Base-by-base conservation (phyloP, 2,113 vertebrate genomes). In the Phaethornis superciliosus region DNA sequence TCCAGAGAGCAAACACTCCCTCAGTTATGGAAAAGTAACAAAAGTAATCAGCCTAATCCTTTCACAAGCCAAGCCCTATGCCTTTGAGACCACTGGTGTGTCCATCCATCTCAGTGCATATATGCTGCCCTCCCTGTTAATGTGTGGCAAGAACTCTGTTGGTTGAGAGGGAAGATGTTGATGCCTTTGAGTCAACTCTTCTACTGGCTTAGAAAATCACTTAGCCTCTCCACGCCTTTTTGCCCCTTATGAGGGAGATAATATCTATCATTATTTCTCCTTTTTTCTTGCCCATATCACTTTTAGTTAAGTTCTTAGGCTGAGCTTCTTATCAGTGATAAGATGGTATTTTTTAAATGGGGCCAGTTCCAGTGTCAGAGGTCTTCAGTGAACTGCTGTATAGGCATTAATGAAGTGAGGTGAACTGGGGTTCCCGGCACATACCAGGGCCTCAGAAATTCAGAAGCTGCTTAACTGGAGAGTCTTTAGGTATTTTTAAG, bases 61-160 rank as follows among this genome's bases (percentile, higher is more conserved):
- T 86, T 52, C 64, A 60, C 18, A 71, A 44, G 10, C 2, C 30
- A 47, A 27, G 7, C 7, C 16, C 18, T 10, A 4, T 44, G 15
- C 22, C 35, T 89, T 69, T 27, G 8, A 84, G 16, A 40, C 42
- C n/a, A 78, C 37, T 27, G 15, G 1, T 0, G 0, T 51, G 15
- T 7, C 37, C 10, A 32, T 62, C 22, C 37, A n/a, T 33, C 40
- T 67, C 42, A 10, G 24, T 12, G 5, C 3, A 6, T 22, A 32
- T 6, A 28, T 24, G 15, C 9, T 11, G 23, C n/a, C 15, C 15
- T 77, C 63, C 24, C 21, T 21, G 6, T 17, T 22, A 77, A 35
- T 0, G 0, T 0, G 0, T 9, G 16, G 2, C 24, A 47, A 5
- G 7, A 71, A 44, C 12, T 15, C 24, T 0, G 1, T 7, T 46